Conservation (phyloP, 1,140 invertebrate species). For the Aplysia californica region DNA sequence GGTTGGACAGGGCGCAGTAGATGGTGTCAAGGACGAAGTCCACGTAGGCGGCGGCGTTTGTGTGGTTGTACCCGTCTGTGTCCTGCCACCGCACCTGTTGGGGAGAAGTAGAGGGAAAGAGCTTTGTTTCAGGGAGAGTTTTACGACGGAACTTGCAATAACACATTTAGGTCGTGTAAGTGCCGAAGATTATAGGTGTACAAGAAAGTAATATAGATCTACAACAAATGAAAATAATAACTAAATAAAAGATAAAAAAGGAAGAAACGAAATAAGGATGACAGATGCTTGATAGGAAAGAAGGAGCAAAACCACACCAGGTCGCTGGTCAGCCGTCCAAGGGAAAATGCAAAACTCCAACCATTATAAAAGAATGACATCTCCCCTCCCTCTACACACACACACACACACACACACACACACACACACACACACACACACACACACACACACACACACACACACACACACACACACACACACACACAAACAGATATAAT, state of each 20-base stretch:
- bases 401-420: too few relatives aligned
- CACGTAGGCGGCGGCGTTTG: constrained; percentile 30
- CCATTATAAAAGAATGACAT: not conserved
- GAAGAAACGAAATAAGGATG: too few relatives aligned
- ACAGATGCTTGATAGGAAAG: not conserved
- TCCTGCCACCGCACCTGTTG: constrained; percentile 26
- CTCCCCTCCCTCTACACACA: too few relatives aligned
- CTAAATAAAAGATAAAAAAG: too few relatives aligned
- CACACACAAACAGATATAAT: too few relatives aligned
- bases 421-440: too few relatives aligned
- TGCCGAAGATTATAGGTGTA: too few relatives aligned
- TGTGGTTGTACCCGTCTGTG: constrained; percentile 33
- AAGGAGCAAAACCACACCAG: too few relatives aligned
- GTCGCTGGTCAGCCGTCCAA: not conserved
- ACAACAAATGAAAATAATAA: not conserved
- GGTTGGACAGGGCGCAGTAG: constrained; percentile 13
- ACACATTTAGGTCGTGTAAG: too few relatives aligned
- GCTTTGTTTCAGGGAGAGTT: not conserved
- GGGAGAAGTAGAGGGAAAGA: not conserved
- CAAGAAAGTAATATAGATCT: too few relatives aligned
- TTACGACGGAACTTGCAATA: not conserved
- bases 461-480: too few relatives aligned
- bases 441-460: too few relatives aligned
- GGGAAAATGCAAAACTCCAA: not conserved
- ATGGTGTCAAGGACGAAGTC: constrained; percentile 16